Conservation (phyloP, 1,140 invertebrate genomes). For the Solenopsis invicta region DNA sequence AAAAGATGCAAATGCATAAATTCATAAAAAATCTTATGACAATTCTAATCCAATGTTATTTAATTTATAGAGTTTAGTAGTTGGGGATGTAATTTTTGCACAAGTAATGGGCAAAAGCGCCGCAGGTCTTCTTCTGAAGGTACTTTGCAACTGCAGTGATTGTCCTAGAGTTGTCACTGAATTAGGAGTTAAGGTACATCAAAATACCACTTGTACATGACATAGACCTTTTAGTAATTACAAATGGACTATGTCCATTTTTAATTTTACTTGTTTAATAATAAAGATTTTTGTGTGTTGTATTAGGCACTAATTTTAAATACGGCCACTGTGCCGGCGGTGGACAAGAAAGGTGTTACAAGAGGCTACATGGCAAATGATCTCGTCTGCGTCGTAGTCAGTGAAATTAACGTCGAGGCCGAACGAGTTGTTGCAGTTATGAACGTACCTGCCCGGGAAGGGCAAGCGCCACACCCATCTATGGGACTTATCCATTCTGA, state of each 20-base stretch:
- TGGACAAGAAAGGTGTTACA: constrained; percentile 93
- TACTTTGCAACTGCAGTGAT: constrained; percentile 93
- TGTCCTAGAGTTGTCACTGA: constrained; percentile 93
- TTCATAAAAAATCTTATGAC: not conserved
- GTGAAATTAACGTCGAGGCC: constrained; percentile 94
- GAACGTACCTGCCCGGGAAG: constrained; percentile 91
- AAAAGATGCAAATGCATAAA: not conserved
- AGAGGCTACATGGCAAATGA: constrained; percentile 94
- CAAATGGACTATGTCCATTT: not conserved
- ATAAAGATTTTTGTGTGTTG: not conserved
- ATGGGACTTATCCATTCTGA: constrained; percentile 94
- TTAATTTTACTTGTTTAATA: constrained; percentile 1
- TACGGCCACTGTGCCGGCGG: constrained; percentile 89
- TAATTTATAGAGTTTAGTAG: constrained; percentile 91
- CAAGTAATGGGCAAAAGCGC: constrained; percentile 91
- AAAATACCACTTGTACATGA: not conserved
- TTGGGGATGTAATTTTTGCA: constrained; percentile 94
- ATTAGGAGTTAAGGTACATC: constrained; percentile 92
- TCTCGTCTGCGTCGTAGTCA: constrained; percentile 94
- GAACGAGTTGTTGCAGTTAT: constrained; percentile 96
- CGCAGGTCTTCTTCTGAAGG: constrained; percentile 92
- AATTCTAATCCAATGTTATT: constrained; percentile 47
- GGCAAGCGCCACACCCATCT: constrained; percentile 90
- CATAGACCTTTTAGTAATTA: not conserved
- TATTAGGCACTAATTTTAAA: constrained; percentile 85